A percentile compares a stretch with the other conserved stretches of the same genome.
Evolutionary conservation across 1,140 invertebrate genomes (phyloP).

Genomic region (Drosophila tristis): DNA sequence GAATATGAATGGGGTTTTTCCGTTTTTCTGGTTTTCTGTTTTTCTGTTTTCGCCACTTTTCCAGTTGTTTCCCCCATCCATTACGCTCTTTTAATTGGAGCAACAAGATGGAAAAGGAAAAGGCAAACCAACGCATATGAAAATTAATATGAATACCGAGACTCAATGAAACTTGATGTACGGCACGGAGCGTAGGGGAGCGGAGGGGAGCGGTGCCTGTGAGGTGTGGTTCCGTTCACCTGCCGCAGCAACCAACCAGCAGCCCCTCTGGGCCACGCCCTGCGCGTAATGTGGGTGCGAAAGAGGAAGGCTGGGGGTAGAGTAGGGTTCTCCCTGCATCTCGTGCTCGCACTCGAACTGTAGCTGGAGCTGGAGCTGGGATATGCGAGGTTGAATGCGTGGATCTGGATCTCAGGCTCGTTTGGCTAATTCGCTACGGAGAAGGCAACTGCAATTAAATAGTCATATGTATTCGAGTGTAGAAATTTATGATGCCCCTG

Average conservation of each 20-base stretch:
- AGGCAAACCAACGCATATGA: not conserved
- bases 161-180: slow-evolving; percentile 2
- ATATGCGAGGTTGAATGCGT: slow-evolving; percentile 25
- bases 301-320: not conserved
- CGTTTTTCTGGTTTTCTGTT: not conserved
- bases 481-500: slow-evolving; percentile 25
- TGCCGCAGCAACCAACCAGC: slow-evolving; percentile 10
- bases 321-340: not conserved
- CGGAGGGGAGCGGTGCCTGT: too few species aligned
- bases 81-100: slow-evolving; percentile 36
- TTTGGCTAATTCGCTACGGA: slow-evolving; percentile 33
- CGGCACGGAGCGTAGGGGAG: too few species aligned
- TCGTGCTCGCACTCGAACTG: not conserved
- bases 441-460: slow-evolving; percentile 28
- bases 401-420: slow-evolving; percentile 19
- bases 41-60: slow-evolving; percentile 44
- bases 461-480: slow-evolving; percentile 31
- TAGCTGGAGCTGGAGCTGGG: slow-evolving; percentile 6
- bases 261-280: slow-evolving; percentile 30
- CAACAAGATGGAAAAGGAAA: slow-evolving; percentile 34
- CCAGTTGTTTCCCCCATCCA: slow-evolving; percentile 23
- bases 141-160: slow-evolving; percentile 16
- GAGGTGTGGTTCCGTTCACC: slow-evolving; percentile 17
- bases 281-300: slow-evolving; percentile 48
- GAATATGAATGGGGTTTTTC: slow-evolving; percentile 32